Base-by-base conservation (phyloP, 1,140 invertebrate genomes). In the Parasteatoda tepidariorum region DNA sequence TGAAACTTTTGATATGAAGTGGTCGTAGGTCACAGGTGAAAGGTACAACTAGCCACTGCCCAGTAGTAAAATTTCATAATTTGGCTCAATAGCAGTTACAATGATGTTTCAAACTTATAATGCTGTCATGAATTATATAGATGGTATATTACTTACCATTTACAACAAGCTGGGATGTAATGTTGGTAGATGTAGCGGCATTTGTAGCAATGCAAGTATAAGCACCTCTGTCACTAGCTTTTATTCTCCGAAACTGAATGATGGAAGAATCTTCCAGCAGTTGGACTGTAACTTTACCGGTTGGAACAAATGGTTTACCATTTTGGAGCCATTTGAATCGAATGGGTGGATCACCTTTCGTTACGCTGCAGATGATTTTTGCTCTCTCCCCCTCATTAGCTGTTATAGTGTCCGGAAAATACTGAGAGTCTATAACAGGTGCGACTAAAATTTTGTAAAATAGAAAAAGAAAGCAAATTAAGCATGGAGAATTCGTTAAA, bases 311-410 rank as follows among this genome's bases (percentile, higher is more conserved):
- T 61, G 76, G 71, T 6, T 41, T 41, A 0, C 78, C 79, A 24
- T 85, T 62, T 55, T 84, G 74, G 1, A 85, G 22, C 85, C 85
- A 85, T n/a, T 83, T 75, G 30, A 85, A 81, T 26, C 59, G 59
- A 28, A 85, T 85, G 24, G 85, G 85, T 15, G 84, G 84, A 54
- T 85, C 85, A 0, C 85, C 85, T 13, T 57, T 83, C 7, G 84
- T 76, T 7, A 64, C 84, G 62, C 83, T 85, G 64, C 85, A 85
- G 18, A 92, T 92, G 41, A 94, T 88, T 86, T 91, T 91, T 31
- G 90, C 90, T 83, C 91, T 89, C 73, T 90, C 93, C 55, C 94
- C 94, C 87, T 93, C 92, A 57, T 92, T 91, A 67, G 94, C 85
- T 13, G 84, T 92, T 18, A 92, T 92, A 13, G 67, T 85, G 28